Conservation (phyloP, 1,140 invertebrate species). For the Philopotamus ludificatus region DNA sequence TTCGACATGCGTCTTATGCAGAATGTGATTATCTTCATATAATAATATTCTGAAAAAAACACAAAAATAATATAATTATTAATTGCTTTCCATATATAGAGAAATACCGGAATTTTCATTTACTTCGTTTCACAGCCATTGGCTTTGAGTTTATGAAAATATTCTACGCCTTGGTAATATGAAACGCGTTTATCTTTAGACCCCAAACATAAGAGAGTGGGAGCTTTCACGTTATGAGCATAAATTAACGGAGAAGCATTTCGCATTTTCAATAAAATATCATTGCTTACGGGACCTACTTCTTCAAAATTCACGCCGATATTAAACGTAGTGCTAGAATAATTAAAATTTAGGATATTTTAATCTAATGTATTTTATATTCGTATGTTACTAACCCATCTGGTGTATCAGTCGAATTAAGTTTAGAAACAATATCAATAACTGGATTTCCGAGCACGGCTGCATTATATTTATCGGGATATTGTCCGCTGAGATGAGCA, state of each 20-base stretch:
- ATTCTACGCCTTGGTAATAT: constrained; percentile 69
- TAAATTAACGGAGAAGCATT: constrained; percentile 65
- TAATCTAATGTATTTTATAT: too few relatives aligned
- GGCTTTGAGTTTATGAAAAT: constrained; percentile 65
- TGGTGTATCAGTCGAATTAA: constrained; percentile 74
- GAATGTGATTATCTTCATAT: constrained; percentile 74
- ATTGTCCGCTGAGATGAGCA: constrained; percentile 80
- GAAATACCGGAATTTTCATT: too few relatives aligned
- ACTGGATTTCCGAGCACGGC: constrained; percentile 80
- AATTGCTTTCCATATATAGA: neutral
- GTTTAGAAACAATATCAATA: constrained; percentile 68
- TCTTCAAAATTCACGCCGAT: constrained; percentile 55
- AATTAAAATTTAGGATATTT: constrained; percentile 5
- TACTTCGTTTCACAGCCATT: constrained; percentile 63
- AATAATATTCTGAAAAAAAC: constrained; percentile 61
- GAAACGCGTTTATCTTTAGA: constrained; percentile 82
- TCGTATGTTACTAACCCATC: constrained; percentile 87
- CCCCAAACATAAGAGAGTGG: constrained; percentile 80
- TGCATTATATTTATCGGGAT: constrained; percentile 71
- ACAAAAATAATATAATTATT: constrained; percentile 32
- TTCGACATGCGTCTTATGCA: constrained; percentile 61
- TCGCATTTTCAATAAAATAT: constrained; percentile 62
- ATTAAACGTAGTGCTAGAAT: constrained; percentile 59
- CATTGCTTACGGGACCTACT: constrained; percentile 53
- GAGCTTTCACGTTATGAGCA: constrained; percentile 70